Evolutionary conservation across 2,888 invertebrate genomes (phyloP).

Genomic region (Panzeria rudis): DNA sequence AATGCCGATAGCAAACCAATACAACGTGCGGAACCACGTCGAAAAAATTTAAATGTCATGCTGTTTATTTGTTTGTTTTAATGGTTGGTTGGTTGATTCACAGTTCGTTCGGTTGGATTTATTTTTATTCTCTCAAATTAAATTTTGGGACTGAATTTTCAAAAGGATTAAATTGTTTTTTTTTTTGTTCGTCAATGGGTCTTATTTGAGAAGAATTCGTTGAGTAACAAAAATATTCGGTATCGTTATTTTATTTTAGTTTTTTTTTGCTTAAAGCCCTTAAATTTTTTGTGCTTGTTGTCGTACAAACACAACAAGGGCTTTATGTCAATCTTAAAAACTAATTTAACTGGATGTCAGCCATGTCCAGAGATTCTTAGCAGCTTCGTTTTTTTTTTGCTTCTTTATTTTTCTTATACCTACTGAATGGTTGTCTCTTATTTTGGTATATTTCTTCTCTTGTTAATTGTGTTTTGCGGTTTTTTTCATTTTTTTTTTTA

Average conservation of each 20-base stretch:
- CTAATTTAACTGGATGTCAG: constrained; percentile 70
- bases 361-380: constrained; percentile 61
- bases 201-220: constrained; percentile 35
- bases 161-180: constrained; percentile 55
- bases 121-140: constrained; percentile 21
- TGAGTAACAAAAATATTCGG: constrained; percentile 39
- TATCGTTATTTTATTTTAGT: constrained; percentile 39
- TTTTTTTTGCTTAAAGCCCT: constrained; percentile 23
- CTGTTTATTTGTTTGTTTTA: constrained; percentile 62
- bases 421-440: constrained; percentile 16
- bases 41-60: constrained; percentile 83
- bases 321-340: constrained; percentile 70
- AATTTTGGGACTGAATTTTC: constrained; percentile 59
- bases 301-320: constrained; percentile 49
- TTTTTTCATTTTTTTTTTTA: constrained; percentile 24
- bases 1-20: constrained; percentile 83
- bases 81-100: constrained; percentile 20
- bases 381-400: constrained; percentile 28
- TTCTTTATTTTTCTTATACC: constrained; percentile 19
- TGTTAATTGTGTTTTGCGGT: constrained; percentile 54
- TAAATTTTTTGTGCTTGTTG: constrained; percentile 20
- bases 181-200: neutral
- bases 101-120: constrained; percentile 22
- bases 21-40: constrained; percentile 83
- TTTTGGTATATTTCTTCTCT: constrained; percentile 38